These are phyloP conservation scores for Radopholus similis DNA, from an alignment of 1,140 invertebrate species.

Conservation along the genomic window DNA sequence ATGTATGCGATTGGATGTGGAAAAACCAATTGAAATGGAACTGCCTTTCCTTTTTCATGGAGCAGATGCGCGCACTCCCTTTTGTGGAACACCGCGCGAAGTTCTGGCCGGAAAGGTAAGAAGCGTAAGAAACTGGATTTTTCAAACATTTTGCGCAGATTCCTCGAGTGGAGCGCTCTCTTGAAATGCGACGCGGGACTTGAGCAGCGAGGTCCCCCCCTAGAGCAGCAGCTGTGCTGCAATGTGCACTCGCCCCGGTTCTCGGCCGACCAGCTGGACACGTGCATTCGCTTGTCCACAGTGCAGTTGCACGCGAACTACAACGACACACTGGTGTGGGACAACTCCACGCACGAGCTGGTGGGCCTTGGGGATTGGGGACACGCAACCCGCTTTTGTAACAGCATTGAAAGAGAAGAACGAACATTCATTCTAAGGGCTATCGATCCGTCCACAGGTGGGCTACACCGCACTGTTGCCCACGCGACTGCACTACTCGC, in stretches of 20 bases:
- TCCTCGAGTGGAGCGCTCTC: constrained; percentile 45
- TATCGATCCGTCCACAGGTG: too few relatives aligned
- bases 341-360: constrained; percentile 5
- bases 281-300: constrained; percentile 56
- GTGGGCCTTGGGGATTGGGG: too few relatives aligned
- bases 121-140: neutral
- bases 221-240: constrained; percentile 41
- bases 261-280: constrained; percentile 45
- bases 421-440: too few relatives aligned
- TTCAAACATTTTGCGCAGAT: constrained; percentile 40
- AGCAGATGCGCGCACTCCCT: constrained; percentile 32
- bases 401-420: too few relatives aligned
- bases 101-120: constrained; percentile 57
- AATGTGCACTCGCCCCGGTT: constrained; percentile 39
- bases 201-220: too few relatives aligned
- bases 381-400: too few relatives aligned
- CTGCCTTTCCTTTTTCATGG: too few relatives aligned
- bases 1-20: too few relatives aligned
- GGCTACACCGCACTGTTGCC: constrained; percentile 51
- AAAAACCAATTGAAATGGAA: too few relatives aligned
- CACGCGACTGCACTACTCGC: constrained; percentile 54
- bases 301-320: constrained; percentile 46
- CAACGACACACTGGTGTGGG: constrained; percentile 56
- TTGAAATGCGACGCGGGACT: constrained; percentile 31
- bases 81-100: constrained; percentile 47